These are phyloP conservation scores for Darevskia mixta DNA, from an alignment of 2,797 vertebrate species.

Conservation along the genomic window DNA sequence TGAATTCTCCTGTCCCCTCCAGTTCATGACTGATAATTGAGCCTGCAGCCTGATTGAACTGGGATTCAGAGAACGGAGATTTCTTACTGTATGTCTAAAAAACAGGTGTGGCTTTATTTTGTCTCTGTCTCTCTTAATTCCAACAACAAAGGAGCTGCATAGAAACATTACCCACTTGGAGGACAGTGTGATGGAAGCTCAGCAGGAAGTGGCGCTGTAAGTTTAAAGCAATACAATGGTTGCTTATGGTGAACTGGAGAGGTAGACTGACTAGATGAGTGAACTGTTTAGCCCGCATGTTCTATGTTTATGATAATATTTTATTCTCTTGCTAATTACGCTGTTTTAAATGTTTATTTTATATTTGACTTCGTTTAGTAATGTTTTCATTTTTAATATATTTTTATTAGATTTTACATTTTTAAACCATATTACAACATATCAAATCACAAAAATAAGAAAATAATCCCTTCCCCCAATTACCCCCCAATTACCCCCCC, in stretches of 20 bases:
- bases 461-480: no score
- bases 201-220: constrained; percentile 20
- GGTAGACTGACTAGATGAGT: background rate
- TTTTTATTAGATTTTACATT: no score
- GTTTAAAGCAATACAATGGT: background rate
- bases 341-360: no score
- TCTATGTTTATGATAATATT: no score
- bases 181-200: constrained; percentile 16
- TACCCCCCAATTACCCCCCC: no score
- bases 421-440: no score
- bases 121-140: background rate
- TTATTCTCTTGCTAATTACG: no score
- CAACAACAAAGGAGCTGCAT: constrained; percentile 17
- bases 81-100: background rate
- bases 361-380: no score
- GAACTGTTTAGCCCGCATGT: background rate
- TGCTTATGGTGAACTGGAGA: background rate
- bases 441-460: no score
- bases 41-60: background rate
- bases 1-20: background rate
- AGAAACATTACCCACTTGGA: background rate
- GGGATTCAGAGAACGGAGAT: background rate
- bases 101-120: background rate
- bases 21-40: background rate
- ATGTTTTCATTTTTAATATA: no score